Evolutionary conservation across 1,140 invertebrate genomes (phyloP).

Genomic region (Cyrtorhinus lividipennis): DNA sequence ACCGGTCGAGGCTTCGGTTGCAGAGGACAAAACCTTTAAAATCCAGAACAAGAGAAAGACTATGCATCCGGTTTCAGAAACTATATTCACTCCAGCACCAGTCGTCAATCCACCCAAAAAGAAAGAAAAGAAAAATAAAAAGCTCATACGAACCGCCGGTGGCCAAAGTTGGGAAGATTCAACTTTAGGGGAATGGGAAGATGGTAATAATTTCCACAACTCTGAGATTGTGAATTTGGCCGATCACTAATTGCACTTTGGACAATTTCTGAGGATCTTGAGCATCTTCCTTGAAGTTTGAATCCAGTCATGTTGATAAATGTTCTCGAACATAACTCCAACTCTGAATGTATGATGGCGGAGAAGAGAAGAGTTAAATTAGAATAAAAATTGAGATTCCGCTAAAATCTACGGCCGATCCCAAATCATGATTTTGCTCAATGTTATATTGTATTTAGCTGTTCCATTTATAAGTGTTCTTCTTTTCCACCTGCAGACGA

Average conservation of each 20-base stretch:
- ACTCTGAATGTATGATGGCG: too few species aligned
- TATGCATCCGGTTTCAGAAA: not conserved
- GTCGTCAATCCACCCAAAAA: constrained; percentile 25
- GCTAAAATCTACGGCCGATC: too few species aligned
- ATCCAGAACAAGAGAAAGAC: not conserved
- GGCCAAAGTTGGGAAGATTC: constrained; percentile 89
- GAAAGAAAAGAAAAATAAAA: constrained; percentile 37
- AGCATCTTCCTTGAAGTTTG: not conserved
- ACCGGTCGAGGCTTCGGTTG: not conserved
- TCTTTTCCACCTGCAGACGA: too few species aligned
- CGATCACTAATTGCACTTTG: too few species aligned
- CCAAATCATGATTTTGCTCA: too few species aligned
- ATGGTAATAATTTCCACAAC: constrained; percentile 41
- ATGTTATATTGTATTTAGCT: too few species aligned
- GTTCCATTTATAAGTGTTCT: too few species aligned
- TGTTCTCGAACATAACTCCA: too few species aligned
- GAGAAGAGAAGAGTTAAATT: too few species aligned
- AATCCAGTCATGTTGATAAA: too few species aligned
- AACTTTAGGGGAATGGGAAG: constrained; percentile 81
- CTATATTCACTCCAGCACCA: not conserved
- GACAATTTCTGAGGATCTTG: constrained; percentile 3
- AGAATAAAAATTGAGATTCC: too few species aligned
- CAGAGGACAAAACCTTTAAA: not conserved
- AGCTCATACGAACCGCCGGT: constrained; percentile 72
- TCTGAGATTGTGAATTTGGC: too few species aligned